These are phyloP conservation scores for Oxyteleia sp. DNA, from an alignment of 2,888 invertebrate genomes.

Conservation along the genomic window DNA sequence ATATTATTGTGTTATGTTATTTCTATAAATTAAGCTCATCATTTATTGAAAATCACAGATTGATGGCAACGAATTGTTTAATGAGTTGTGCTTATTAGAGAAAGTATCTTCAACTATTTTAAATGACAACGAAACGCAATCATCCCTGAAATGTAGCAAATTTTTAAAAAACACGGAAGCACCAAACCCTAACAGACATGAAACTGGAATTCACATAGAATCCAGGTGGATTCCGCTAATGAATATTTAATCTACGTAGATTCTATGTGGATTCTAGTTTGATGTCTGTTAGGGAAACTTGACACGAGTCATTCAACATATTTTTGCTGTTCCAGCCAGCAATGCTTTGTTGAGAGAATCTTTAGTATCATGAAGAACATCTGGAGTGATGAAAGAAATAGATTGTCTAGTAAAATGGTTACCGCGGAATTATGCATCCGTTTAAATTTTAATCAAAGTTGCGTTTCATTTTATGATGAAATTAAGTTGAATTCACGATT, in stretches of 20 bases:
- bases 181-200: too few species aligned
- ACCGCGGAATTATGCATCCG: slow-evolving; percentile 34
- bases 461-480: neutral
- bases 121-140: neutral
- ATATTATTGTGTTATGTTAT: too few species aligned
- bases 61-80: neutral
- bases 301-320: slow-evolving; percentile 11
- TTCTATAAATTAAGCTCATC: too few species aligned
- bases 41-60: neutral
- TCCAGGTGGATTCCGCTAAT: too few species aligned
- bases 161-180: neutral
- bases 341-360: slow-evolving; percentile 43
- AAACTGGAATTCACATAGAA: too few species aligned
- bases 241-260: too few species aligned
- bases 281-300: too few species aligned
- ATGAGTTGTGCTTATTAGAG: slow-evolving; percentile 2
- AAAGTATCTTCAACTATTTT: neutral
- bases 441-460: slow-evolving; percentile 11
- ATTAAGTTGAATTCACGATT: neutral
- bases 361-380: slow-evolving; percentile 40
- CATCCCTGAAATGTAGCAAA: neutral
- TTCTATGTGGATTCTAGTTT: too few species aligned
- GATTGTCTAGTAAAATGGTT: slow-evolving; percentile 8
- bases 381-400: slow-evolving; percentile 27
- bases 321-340: slow-evolving; percentile 27